Percentiles rank a stretch among this genome's conserved stretches.
phyloP scores from a whole-genome alignment of 2,797 vertebrate genomes.

The Cryptoblepharus egeriae region DNA sequence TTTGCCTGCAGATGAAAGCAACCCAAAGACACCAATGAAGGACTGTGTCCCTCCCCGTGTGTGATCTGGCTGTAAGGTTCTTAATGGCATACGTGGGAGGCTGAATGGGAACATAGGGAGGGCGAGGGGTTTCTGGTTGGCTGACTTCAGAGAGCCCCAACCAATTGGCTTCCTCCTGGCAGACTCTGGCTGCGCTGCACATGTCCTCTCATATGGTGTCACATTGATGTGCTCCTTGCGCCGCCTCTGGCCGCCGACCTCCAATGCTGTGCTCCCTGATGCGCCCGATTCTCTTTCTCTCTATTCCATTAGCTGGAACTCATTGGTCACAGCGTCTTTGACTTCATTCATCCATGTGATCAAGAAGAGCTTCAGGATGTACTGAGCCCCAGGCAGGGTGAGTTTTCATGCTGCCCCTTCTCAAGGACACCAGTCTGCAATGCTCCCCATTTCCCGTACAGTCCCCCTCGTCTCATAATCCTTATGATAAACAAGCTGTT shows the following conservation, averaged over 20 bases:
- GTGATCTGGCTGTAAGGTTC: background rate
- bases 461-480: too few species aligned
- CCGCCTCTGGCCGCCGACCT: too few species aligned
- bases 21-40: background rate
- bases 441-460: background rate
- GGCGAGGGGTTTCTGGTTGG: constrained; percentile 7
- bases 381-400: constrained; percentile 81
- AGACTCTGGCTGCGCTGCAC: background rate
- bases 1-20: background rate
- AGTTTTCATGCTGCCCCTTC: constrained; percentile 6
- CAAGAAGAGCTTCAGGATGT: constrained; percentile 89
- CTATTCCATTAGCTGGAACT: constrained; percentile 82
- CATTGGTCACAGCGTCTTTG: constrained; percentile 88
- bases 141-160: background rate
- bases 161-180: background rate
- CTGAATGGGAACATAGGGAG: constrained; percentile 1
- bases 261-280: background rate
- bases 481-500: too few species aligned
- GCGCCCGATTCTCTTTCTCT: too few species aligned
- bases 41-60: background rate
- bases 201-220: background rate
- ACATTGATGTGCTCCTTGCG: background rate
- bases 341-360: constrained; percentile 89
- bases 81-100: background rate
- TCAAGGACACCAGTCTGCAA: background rate